Base-by-base conservation (phyloP, 2,888 invertebrate species). In the Thymelicus acteon region DNA sequence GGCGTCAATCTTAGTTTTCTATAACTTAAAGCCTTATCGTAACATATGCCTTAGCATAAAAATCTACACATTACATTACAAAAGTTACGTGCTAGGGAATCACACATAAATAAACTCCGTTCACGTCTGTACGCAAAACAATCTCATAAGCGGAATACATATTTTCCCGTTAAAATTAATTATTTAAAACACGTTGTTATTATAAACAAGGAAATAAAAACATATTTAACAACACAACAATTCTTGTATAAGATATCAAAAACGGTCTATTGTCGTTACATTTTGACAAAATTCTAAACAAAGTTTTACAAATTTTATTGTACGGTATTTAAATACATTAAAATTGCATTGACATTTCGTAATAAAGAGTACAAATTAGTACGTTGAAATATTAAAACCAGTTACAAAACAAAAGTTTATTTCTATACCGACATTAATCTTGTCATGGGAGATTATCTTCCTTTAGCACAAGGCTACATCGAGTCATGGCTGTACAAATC, bases 61-160 rank as follows among this genome's bases (percentile, higher is more conserved):
- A 86, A 85, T 84, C 86, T 90, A 85, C 86, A 89, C 77, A 85
- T 82, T 85, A 88, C 85, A 85, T 76, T 80, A 82, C 80, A 84
- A 75, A 72, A 72, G 78, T 79, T 85, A 84, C 80, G 81, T 82
- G 81, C 88, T 90, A 91, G 83, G 82, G 86, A 90, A 93, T 93
- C 93, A 93, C 93, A 92, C 92, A 92, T 92, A 93, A 92, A 93
- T 93, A 92, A 90, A 89, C 85, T 90, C 85, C 86, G 84, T 86
- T 84, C 85, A 87, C 87, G 82, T 84, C 82, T 82, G 77, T 83
- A 86, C 81, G 85, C 84, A 87, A 85, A 89, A 91, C 90, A 92
- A 92, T 92, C 89, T 91, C 91, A 87, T 84, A 81, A 81, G 83
- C 79, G 79, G 82, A 82, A 77, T 81, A 84, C 84, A 82, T 81